Evolutionary conservation across 2,113 vertebrate species (phyloP).

Genomic region (Leiothrix lutea): DNA sequence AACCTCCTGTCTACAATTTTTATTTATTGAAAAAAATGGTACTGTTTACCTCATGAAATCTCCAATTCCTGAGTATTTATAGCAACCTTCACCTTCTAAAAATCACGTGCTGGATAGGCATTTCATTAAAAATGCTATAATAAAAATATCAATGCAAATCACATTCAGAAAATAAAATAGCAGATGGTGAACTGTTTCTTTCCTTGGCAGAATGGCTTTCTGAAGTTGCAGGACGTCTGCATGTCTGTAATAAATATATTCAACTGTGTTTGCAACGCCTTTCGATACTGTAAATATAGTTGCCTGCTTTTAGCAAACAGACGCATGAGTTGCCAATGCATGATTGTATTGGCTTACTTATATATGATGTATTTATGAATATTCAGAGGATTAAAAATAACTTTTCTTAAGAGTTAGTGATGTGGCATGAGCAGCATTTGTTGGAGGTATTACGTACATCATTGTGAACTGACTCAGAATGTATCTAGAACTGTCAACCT

Average conservation of each 20-base stretch:
- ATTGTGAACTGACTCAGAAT: neutral
- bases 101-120: conserved; percentile 1
- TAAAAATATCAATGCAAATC: conserved; percentile 30
- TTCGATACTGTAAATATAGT: conserved; percentile 15
- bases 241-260: conserved; percentile 21
- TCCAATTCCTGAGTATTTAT: conserved; percentile 1
- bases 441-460: neutral
- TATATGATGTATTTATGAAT: neutral
- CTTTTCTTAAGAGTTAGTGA: neutral
- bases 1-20: neutral
- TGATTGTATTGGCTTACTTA: neutral
- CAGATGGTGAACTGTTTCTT: conserved; percentile 31
- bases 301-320: neutral
- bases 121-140: conserved; percentile 32
- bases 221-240: conserved; percentile 23
- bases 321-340: neutral
- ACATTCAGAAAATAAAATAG: conserved; percentile 39
- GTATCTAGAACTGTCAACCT: neutral
- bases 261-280: conserved; percentile 2
- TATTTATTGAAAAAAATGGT: neutral
- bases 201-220: neutral
- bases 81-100: conserved; percentile 24
- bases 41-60: neutral
- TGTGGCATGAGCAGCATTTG: neutral
- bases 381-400: conserved; percentile 11